Evolutionary conservation across 2,888 invertebrate genomes (phyloP).

Genomic region (Caenorhabditis macrosperma): DNA sequence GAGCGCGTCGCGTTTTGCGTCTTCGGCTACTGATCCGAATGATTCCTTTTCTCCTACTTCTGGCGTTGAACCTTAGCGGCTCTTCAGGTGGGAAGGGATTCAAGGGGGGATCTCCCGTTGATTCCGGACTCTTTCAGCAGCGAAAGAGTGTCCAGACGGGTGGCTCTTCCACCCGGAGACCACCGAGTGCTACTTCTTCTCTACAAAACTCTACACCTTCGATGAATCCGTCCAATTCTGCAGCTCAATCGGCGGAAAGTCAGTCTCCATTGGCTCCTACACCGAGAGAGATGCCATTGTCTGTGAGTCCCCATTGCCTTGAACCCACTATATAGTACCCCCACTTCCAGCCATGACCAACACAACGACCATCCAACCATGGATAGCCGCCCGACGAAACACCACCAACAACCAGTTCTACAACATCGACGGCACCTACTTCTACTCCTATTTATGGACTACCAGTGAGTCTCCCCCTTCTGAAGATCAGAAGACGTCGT

Average conservation of each 20-base stretch:
- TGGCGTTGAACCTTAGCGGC: not conserved
- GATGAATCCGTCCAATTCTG: slow-evolving; percentile 39
- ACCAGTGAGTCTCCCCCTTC: slow-evolving; percentile 6
- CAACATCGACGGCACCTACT: slow-evolving; percentile 39
- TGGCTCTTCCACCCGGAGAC: slow-evolving; percentile 30
- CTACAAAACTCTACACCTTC: slow-evolving; percentile 22
- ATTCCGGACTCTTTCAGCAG: not conserved
- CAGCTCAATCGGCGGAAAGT: slow-evolving; percentile 36
- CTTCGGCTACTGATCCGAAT: not conserved
- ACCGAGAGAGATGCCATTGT: slow-evolving; percentile 26
- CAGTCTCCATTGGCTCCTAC: slow-evolving; percentile 18
- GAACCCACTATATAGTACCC: not conserved
- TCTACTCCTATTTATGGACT: slow-evolving; percentile 37
- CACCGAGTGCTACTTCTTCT: slow-evolving; percentile 30
- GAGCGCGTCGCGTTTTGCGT: not conserved
- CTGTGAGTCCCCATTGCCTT: not conserved
- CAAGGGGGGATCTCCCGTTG: not conserved
- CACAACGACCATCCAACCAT: slow-evolving; percentile 23
- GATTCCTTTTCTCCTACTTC: not conserved
- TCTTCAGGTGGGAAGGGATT: not conserved
- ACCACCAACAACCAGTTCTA: slow-evolving; percentile 39
- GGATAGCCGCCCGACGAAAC: slow-evolving; percentile 32
- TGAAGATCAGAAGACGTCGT: not conserved
- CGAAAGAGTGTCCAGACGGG: slow-evolving; percentile 31
- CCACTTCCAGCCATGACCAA: slow-evolving; percentile 26